phyloP scores from a whole-genome alignment of 2,888 invertebrate species.

The Apamea monoglypha region DNA sequence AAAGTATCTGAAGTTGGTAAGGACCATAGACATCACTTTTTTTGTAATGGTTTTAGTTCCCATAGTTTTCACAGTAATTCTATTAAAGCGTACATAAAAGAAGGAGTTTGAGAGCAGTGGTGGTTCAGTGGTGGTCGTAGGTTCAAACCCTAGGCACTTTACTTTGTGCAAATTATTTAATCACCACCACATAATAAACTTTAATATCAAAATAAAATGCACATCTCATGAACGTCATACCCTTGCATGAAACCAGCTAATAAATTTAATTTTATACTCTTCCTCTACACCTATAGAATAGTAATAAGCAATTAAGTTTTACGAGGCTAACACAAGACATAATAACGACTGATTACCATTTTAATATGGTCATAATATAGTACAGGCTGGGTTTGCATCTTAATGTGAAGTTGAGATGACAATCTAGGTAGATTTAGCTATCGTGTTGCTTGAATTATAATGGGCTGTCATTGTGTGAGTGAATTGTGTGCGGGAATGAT shows the following conservation, averaged over 20 bases:
- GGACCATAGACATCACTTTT: background rate
- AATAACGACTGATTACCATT: constrained; percentile 69
- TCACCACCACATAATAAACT: background rate
- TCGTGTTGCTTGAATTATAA: constrained; percentile 47
- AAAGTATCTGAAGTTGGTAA: background rate
- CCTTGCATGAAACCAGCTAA: constrained; percentile 39
- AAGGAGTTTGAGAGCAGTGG: too few species aligned
- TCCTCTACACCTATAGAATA: constrained; percentile 65
- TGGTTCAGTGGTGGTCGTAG: too few species aligned
- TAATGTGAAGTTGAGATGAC: constrained; percentile 56
- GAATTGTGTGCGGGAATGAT: background rate
- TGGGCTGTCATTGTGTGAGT: constrained; percentile 13
- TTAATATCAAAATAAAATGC: constrained; percentile 33
- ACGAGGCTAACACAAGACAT: constrained; percentile 65
- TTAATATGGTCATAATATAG: constrained; percentile 69
- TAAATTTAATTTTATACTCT: constrained; percentile 60
- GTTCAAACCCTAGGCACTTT: too few species aligned
- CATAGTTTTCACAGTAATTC: too few species aligned
- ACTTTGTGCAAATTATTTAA: too few species aligned
- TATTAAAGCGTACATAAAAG: background rate
- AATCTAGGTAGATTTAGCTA: constrained; percentile 61
- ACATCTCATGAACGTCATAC: constrained; percentile 26
- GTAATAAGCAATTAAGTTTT: constrained; percentile 71
- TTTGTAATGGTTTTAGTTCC: background rate
- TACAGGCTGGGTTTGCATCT: constrained; percentile 56